Conservation (phyloP, 2,113 vertebrate species). For the Sphaerodactylus townsendi region DNA sequence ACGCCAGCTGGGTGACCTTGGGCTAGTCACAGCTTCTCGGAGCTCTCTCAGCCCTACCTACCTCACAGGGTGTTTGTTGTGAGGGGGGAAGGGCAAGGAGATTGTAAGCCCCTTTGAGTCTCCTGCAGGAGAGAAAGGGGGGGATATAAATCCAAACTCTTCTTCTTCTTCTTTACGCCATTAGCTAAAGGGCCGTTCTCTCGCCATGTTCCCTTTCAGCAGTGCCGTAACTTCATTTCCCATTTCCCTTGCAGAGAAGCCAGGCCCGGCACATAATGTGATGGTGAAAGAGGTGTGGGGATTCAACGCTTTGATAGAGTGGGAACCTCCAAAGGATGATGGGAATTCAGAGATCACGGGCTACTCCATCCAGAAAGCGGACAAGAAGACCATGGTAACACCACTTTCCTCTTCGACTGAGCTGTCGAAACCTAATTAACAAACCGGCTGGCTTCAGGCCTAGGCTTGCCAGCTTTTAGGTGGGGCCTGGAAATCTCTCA, state of each 20-base stretch:
- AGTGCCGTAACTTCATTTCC: background rate
- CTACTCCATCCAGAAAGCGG: conserved; percentile 87
- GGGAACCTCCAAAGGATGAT: conserved; percentile 85
- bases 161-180: no score
- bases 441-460: no score
- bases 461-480: no score
- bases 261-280: conserved; percentile 78
- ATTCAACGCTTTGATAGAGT: conserved; percentile 86
- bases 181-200: background rate
- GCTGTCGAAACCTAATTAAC: background rate
- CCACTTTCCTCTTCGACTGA: background rate
- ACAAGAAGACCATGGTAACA: conserved; percentile 87
- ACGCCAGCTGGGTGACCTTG: no score
- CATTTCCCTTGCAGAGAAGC: conserved; percentile 77
- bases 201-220: background rate
- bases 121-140: no score
- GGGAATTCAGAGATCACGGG: conserved; percentile 87
- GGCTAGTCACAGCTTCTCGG: no score
- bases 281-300: conserved; percentile 88
- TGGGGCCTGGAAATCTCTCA: no score
- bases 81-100: no score
- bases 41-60: no score
- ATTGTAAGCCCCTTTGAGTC: no score
- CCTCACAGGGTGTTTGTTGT: no score
- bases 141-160: no score